Percentiles rank a stretch among this genome's conserved stretches.
These are phyloP conservation scores for Meda fulgida DNA, from an alignment of 2,797 vertebrate genomes.

Conservation along the genomic window DNA sequence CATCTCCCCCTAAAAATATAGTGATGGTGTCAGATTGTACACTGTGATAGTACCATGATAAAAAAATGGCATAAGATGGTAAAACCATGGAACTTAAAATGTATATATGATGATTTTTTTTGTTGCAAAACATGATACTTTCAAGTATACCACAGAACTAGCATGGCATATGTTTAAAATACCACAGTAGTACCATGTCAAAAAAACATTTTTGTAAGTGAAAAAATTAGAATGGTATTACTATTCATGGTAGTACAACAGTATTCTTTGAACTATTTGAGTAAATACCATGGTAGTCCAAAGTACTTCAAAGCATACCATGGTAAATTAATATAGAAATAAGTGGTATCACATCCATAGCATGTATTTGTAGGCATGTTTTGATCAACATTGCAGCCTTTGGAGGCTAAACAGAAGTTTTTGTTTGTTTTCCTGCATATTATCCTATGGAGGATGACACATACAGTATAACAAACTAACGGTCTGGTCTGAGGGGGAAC, in stretches of 20 bases:
- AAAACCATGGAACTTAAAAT: background rate
- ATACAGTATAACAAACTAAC: slow-evolving; percentile 27
- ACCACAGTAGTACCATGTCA: background rate
- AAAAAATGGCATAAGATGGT: background rate
- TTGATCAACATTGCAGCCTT: background rate
- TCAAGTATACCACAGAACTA: background rate
- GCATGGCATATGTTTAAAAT: background rate
- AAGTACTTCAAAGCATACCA: background rate
- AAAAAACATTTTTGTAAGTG: background rate
- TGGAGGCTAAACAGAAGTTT: slow-evolving; percentile 9
- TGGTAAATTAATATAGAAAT: background rate
- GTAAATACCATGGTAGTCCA: background rate
- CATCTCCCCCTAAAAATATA: background rate
- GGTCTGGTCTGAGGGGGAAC: background rate
- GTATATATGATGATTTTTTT: background rate
- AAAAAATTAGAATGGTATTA: background rate
- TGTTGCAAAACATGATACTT: background rate
- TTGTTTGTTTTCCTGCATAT: slow-evolving; percentile 11
- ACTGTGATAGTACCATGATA: background rate
- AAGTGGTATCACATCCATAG: background rate
- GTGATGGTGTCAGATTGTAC: background rate
- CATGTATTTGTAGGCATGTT: background rate
- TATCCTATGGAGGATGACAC: background rate
- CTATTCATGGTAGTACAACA: background rate
- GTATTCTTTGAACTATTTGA: background rate